These are phyloP conservation scores for Tapirus indicus DNA, from an alignment of 2,797 vertebrate species.

Conservation along the genomic window DNA sequence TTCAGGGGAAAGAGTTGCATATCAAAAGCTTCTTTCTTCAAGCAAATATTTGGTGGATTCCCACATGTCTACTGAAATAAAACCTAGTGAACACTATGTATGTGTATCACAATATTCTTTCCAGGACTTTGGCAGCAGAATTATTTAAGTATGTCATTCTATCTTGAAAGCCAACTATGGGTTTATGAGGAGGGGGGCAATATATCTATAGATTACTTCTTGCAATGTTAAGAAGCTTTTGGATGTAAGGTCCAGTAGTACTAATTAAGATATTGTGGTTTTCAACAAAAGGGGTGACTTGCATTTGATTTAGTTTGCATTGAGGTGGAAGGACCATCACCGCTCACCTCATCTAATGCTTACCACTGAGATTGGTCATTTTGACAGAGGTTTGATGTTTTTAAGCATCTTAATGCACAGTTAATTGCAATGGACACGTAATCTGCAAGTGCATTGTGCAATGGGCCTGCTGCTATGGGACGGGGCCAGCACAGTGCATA, in stretches of 20 bases:
- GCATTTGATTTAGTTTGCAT: neutral
- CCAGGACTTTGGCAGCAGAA: slow-evolving; percentile 70
- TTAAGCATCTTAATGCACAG: neutral
- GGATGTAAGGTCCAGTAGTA: neutral
- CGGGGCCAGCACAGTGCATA: rapidly evolving
- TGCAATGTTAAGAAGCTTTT: slow-evolving; percentile 29
- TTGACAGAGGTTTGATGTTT: neutral
- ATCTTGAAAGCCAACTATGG: slow-evolving; percentile 60
- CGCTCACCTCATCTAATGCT: neutral
- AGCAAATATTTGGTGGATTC: slow-evolving; percentile 79
- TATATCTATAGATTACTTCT: slow-evolving; percentile 59
- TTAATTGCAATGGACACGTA: neutral
- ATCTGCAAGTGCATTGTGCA: neutral
- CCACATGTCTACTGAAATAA: slow-evolving; percentile 79
- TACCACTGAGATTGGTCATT: neutral
- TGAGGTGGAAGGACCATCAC: neutral
- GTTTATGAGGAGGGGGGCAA: slow-evolving; percentile 25
- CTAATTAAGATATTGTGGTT: slow-evolving; percentile 59
- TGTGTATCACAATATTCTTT: slow-evolving; percentile 69
- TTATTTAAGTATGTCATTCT: slow-evolving; percentile 62
- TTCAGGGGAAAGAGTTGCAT: slow-evolving; percentile 46
- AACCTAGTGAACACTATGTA: slow-evolving; percentile 32
- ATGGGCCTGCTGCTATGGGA: neutral
- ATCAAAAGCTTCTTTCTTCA: slow-evolving; percentile 80
- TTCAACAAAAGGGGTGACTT: slow-evolving; percentile 1